phyloP scores from a whole-genome alignment of 1,140 invertebrate genomes.

The Ditylenchus dipsaci region DNA sequence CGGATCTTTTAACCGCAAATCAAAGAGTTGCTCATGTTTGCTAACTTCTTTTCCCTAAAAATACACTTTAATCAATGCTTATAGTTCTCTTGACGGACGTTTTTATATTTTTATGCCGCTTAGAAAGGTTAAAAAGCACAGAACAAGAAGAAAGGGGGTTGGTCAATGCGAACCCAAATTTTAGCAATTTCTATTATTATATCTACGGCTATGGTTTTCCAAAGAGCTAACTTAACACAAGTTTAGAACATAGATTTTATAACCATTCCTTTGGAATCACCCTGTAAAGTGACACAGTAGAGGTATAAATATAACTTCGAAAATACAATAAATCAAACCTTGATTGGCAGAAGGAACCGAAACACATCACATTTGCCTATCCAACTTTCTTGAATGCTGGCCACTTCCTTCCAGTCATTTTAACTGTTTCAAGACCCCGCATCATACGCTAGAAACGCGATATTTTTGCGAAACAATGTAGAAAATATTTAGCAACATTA shows the following conservation, averaged over 20 bases:
- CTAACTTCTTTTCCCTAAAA: too few species aligned
- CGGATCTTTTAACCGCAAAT: conserved; percentile 42
- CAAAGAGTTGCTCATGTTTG: conserved; percentile 27
- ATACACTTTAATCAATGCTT: too few species aligned
- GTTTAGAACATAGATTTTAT: too few species aligned
- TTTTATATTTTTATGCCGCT: too few species aligned
- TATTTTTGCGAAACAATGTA: background rate
- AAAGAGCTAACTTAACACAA: too few species aligned
- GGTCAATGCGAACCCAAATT: too few species aligned
- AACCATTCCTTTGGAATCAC: too few species aligned
- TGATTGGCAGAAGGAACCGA: conserved; percentile 70
- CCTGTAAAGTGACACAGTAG: conserved; percentile 1
- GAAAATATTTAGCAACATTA: background rate
- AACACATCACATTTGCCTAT: conserved; percentile 84
- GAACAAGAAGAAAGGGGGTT: too few species aligned
- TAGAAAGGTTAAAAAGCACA: too few species aligned
- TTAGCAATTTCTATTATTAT: too few species aligned
- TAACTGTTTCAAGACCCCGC: conserved; percentile 69
- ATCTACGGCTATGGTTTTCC: too few species aligned
- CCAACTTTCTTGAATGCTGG: conserved; percentile 86
- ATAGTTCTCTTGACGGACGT: too few species aligned
- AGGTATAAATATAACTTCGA: background rate
- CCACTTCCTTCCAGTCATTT: conserved; percentile 73
- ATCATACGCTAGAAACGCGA: conserved; percentile 60
- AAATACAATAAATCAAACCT: conserved; percentile 46